Conservation (phyloP, 2,113 vertebrate genomes). For the Nycticebus coucang region DNA sequence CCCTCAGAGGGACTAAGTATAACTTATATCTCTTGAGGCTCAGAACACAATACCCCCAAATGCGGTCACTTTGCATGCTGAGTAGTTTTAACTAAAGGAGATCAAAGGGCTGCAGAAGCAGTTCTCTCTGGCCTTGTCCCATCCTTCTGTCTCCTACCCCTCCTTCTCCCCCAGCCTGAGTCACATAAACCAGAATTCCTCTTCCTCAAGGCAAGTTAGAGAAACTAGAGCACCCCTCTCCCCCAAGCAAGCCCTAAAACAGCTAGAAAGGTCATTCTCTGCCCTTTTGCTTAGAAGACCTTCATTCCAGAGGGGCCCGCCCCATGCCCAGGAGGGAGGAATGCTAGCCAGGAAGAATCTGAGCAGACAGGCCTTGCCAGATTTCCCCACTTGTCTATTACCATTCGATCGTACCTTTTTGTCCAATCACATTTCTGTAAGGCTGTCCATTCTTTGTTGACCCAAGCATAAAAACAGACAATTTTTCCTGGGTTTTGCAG, state of each 20-base stretch:
- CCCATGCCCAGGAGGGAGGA: background rate
- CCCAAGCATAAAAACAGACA: background rate
- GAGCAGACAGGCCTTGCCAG: background rate
- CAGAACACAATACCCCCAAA: background rate
- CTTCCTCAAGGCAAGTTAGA: background rate
- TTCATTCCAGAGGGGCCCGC: background rate
- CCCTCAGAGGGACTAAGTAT: background rate
- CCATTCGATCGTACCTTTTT: background rate
- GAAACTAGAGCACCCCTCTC: background rate
- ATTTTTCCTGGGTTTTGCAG: background rate
- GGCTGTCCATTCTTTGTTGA: background rate
- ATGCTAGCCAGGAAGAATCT: background rate
- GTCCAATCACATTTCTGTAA: background rate
- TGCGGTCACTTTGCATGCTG: background rate
- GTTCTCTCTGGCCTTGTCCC: background rate
- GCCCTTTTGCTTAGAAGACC: background rate
- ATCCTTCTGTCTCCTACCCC: background rate
- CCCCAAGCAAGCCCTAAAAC: background rate
- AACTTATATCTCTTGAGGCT: background rate
- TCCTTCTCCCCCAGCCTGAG: background rate
- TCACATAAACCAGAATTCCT: background rate
- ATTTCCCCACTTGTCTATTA: background rate
- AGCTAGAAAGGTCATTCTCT: background rate
- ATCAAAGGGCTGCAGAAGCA: background rate
- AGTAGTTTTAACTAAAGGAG: background rate